phyloP scores from a whole-genome alignment of 2,113 vertebrate species.

The Bothrops jararaca region DNA sequence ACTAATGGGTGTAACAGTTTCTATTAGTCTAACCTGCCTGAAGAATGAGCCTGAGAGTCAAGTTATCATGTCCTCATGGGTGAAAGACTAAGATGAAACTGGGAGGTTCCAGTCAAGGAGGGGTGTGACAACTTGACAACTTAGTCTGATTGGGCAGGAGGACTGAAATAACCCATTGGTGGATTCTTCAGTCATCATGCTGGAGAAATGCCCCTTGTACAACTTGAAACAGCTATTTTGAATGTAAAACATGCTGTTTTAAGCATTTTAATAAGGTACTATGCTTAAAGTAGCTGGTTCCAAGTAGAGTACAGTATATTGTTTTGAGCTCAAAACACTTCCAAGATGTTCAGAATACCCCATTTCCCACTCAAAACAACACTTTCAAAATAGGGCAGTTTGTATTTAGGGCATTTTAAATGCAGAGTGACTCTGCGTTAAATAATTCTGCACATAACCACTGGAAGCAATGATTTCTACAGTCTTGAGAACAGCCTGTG shows the following conservation, averaged over 20 bases:
- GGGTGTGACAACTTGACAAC: too few species aligned
- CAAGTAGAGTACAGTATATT: neutral
- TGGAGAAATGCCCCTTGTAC: neutral
- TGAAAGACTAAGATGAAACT: too few species aligned
- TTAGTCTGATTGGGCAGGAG: too few species aligned
- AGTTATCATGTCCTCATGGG: too few species aligned
- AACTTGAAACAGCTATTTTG: neutral
- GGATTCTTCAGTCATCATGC: too few species aligned
- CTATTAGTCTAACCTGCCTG: too few species aligned
- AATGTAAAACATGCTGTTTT: neutral
- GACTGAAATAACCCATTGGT: too few species aligned
- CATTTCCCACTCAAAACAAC: neutral
- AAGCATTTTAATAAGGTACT: neutral
- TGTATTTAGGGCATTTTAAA: neutral
- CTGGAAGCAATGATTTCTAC: neutral
- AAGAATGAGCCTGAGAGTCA: too few species aligned
- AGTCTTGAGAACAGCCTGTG: neutral
- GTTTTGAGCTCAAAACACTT: neutral
- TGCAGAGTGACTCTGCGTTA: neutral
- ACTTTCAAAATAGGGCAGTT: neutral
- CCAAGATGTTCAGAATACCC: neutral
- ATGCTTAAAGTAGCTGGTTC: neutral
- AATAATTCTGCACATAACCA: neutral
- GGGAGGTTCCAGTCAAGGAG: too few species aligned
- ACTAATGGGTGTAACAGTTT: too few species aligned